Percentiles rank a stretch among this genome's conserved stretches.
These are phyloP conservation scores for Drosophila asahinai DNA, from an alignment of 1,140 invertebrate genomes.

Conservation along the genomic window DNA sequence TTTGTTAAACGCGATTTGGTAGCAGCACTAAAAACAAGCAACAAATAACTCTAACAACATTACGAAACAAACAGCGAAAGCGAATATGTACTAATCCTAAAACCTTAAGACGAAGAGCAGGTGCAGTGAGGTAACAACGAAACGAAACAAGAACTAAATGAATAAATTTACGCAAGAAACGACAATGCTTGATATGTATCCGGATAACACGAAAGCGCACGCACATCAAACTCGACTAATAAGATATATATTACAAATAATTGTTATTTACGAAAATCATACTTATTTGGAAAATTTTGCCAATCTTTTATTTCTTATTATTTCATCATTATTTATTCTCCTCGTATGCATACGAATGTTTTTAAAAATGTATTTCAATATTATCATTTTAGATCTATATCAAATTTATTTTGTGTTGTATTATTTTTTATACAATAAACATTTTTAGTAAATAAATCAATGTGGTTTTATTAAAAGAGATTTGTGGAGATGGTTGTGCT, in stretches of 20 bases:
- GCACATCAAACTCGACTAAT: conserved; percentile 75
- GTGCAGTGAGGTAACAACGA: conserved; percentile 77
- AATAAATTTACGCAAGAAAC: conserved; percentile 43
- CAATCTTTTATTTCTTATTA: conserved; percentile 42
- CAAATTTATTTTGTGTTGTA: conserved; percentile 78
- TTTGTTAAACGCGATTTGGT: conserved; percentile 77
- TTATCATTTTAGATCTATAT: conserved; percentile 69
- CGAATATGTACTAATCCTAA: conserved; percentile 75
- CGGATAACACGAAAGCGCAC: conserved; percentile 80
- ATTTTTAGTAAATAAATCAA: conserved; percentile 78
- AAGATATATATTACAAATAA: conserved; percentile 42
- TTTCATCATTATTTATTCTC: conserved; percentile 65
- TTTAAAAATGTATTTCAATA: conserved; percentile 66
- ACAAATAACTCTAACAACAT: conserved; percentile 58
- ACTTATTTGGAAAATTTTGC: conserved; percentile 38
- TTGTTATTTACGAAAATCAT: conserved; percentile 51
- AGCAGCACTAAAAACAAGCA: conserved; percentile 67
- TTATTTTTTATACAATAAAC: conserved; percentile 79
- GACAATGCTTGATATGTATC: conserved; percentile 68
- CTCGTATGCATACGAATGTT: conserved; percentile 79
- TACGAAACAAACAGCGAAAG: conserved; percentile 67
- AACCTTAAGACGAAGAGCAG: conserved; percentile 49
- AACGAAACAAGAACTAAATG: conserved; percentile 63
- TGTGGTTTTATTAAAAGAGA: conserved; percentile 24
- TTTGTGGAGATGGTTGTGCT: neutral